Evolutionary conservation across 2,888 invertebrate species (phyloP).

Genomic region (Ecdyonurus torrentis): DNA sequence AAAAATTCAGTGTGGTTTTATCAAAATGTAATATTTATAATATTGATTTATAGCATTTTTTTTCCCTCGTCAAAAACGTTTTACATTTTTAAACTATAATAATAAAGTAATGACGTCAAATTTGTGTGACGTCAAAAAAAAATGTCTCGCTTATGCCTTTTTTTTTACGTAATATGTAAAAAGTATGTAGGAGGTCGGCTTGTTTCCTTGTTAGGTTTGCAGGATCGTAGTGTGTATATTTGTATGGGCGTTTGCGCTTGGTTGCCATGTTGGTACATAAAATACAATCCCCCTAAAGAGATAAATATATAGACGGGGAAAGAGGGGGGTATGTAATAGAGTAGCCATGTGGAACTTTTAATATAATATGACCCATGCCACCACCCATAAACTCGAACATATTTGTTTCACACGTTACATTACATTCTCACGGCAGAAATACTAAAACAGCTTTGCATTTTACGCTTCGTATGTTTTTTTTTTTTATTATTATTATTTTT

Average conservation of each 20-base stretch:
- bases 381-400: no score
- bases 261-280: neutral
- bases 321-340: neutral
- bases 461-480: neutral
- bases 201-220: neutral
- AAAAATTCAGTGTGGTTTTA: no score
- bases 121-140: neutral
- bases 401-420: neutral
- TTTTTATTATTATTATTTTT: neutral
- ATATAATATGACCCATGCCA: neutral
- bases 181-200: neutral
- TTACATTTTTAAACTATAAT: no score
- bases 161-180: neutral
- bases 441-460: neutral
- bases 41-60: no score
- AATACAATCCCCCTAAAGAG: neutral
- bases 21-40: no score
- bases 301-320: no score
- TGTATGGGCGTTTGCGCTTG: neutral
- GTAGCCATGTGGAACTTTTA: neutral
- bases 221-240: neutral
- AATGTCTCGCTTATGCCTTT: neutral
- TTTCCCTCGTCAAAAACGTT: no score
- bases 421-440: neutral
- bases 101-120: neutral